phyloP scores from a whole-genome alignment of 53 echinoderm and acorn worm species.

The Stichopus horrens region DNA sequence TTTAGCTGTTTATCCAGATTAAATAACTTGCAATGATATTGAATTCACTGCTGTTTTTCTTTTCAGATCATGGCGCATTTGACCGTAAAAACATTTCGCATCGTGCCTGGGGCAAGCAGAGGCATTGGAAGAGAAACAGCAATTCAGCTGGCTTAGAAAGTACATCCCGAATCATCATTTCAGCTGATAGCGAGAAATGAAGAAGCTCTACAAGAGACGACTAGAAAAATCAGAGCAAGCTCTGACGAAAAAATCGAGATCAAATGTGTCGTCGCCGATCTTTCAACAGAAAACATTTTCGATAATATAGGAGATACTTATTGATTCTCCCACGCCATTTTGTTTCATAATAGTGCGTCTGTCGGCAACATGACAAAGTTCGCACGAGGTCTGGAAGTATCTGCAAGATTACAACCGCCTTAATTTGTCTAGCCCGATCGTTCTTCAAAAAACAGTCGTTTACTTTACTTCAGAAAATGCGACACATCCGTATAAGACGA shows the following conservation, averaged over 20 bases:
- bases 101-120: slow-evolving; percentile 64
- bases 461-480: slow-evolving; percentile 45
- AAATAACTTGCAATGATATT: no score
- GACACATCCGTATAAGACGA: slow-evolving; percentile 50
- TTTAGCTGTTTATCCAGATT: no score
- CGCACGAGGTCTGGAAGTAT: slow-evolving; percentile 3
- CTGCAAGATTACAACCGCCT: slow-evolving; percentile 45
- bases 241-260: no score
- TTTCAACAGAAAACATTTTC: slow-evolving; percentile 20
- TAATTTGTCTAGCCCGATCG: slow-evolving; percentile 56
- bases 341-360: slow-evolving; percentile 63
- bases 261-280: background rate
- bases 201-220: slow-evolving; percentile 57
- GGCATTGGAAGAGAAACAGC: slow-evolving; percentile 69
- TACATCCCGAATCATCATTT: slow-evolving; percentile 52
- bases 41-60: no score
- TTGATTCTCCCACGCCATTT: slow-evolving; percentile 45
- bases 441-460: slow-evolving; percentile 54
- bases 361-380: slow-evolving; percentile 46
- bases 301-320: slow-evolving; percentile 3
- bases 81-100: background rate
- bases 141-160: slow-evolving; percentile 51
- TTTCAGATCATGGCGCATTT: background rate
- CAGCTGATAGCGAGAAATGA: slow-evolving; percentile 56
- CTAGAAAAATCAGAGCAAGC: slow-evolving; percentile 35